Evolutionary conservation across 2,888 invertebrate genomes (phyloP).

Genomic region (Geotrupes spiniger): DNA sequence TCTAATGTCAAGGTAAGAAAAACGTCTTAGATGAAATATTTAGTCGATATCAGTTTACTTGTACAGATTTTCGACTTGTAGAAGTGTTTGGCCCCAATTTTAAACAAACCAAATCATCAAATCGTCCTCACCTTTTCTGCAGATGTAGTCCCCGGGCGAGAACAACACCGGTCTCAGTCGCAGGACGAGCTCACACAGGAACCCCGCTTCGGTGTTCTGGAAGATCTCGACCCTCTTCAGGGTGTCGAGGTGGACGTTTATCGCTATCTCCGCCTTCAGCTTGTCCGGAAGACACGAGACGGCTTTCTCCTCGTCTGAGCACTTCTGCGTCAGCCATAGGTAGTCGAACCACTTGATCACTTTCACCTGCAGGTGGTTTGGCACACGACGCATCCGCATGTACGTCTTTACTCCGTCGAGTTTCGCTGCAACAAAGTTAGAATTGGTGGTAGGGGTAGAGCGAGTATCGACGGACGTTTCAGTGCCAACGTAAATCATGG

Average conservation of each 20-base stretch:
- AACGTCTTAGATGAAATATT: too few species aligned
- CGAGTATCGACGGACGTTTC: too few species aligned
- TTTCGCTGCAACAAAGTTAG: slow-evolving; percentile 73
- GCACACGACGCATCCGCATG: slow-evolving; percentile 95
- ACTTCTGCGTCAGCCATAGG: slow-evolving; percentile 97
- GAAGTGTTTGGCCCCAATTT: too few species aligned
- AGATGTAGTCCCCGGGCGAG: slow-evolving; percentile 98
- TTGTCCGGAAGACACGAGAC: slow-evolving; percentile 96
- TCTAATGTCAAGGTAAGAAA: too few species aligned
- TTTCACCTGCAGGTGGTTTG: slow-evolving; percentile 92
- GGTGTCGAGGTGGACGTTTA: slow-evolving; percentile 98
- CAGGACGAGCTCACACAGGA: slow-evolving; percentile 94
- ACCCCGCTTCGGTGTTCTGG: slow-evolving; percentile 98
- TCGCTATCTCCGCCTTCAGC: slow-evolving; percentile 97
- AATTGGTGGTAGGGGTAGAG: not conserved
- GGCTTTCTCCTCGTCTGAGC: slow-evolving; percentile 94
- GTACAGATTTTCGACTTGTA: too few species aligned
- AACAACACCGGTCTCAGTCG: slow-evolving; percentile 93
- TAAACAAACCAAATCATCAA: slow-evolving; percentile 6
- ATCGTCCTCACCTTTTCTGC: slow-evolving; percentile 83
- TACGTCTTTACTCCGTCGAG: slow-evolving; percentile 98
- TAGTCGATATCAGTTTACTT: too few species aligned
- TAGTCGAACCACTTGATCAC: slow-evolving; percentile 99
- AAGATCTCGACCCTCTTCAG: slow-evolving; percentile 97
- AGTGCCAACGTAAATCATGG: not conserved